Evolutionary conservation across 2,888 invertebrate genomes (phyloP).

Genomic region (Sabellastarte sp.): DNA sequence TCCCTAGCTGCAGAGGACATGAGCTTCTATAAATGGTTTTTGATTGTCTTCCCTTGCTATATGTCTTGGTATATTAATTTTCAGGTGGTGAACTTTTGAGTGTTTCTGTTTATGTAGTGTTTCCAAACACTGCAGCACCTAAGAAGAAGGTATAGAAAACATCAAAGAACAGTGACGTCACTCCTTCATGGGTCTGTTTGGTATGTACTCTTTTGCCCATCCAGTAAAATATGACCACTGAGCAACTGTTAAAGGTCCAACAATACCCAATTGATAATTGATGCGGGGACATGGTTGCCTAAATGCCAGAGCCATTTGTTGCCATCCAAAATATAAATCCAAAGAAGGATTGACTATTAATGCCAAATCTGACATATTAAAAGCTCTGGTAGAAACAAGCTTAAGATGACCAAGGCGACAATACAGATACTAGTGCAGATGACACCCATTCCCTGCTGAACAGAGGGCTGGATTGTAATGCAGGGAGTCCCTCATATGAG

Average conservation of each 20-base stretch:
- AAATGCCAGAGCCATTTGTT: not conserved
- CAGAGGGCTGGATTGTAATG: not conserved
- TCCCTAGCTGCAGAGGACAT: not conserved
- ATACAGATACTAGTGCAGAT: not conserved
- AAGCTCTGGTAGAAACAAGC: not conserved
- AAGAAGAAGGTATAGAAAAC: not conserved
- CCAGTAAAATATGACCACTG: not conserved
- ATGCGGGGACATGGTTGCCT: not conserved
- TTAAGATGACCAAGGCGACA: not conserved
- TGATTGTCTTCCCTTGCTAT: not conserved
- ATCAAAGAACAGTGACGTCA: not conserved
- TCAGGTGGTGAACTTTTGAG: not conserved
- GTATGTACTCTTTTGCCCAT: not conserved
- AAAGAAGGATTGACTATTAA: not conserved
- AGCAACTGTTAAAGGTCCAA: not conserved
- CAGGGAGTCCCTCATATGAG: not conserved
- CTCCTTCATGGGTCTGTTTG: not conserved
- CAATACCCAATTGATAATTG: not conserved
- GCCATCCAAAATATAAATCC: not conserved
- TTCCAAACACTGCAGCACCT: not conserved
- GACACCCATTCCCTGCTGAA: not conserved
- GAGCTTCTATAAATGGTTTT: not conserved
- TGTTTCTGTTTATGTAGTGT: not conserved
- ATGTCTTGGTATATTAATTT: not conserved
- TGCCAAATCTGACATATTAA: not conserved